phyloP scores from a whole-genome alignment of 1,140 invertebrate species.

The Sycophila sp. region DNA sequence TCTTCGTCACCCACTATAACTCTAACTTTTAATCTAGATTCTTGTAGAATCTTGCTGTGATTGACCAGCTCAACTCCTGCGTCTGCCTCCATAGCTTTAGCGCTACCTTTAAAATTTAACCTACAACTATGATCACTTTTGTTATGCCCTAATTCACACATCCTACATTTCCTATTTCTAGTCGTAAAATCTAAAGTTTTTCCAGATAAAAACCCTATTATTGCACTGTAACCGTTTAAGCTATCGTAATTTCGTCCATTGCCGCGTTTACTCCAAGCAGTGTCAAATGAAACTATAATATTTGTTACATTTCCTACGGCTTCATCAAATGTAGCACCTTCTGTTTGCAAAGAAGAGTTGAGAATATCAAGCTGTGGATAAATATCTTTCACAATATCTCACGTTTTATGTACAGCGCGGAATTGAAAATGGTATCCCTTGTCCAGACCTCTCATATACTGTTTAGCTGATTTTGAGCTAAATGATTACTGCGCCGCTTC shows the following conservation, averaged over 20 bases:
- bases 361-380: too few species aligned
- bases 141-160: neutral
- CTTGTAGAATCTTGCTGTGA: constrained; percentile 27
- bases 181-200: neutral
- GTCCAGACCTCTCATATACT: too few species aligned
- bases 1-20: constrained; percentile 35
- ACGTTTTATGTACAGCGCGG: too few species aligned
- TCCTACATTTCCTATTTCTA: too few species aligned
- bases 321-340: too few species aligned
- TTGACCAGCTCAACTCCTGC: neutral
- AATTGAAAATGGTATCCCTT: too few species aligned
- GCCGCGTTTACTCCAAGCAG: constrained; percentile 1
- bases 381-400: too few species aligned
- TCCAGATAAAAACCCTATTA: neutral
- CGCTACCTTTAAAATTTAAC: constrained; percentile 25
- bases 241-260: constrained; percentile 9
- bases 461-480: too few species aligned
- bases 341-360: too few species aligned
- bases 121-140: neutral
- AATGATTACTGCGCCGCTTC: too few species aligned
- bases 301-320: too few species aligned
- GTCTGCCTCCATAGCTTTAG: constrained; percentile 41
- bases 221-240: constrained; percentile 4
- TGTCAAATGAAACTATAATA: constrained; percentile 29
- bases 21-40: neutral